Conservation (phyloP, 2,888 invertebrate genomes). For the Melanotus villosus region DNA sequence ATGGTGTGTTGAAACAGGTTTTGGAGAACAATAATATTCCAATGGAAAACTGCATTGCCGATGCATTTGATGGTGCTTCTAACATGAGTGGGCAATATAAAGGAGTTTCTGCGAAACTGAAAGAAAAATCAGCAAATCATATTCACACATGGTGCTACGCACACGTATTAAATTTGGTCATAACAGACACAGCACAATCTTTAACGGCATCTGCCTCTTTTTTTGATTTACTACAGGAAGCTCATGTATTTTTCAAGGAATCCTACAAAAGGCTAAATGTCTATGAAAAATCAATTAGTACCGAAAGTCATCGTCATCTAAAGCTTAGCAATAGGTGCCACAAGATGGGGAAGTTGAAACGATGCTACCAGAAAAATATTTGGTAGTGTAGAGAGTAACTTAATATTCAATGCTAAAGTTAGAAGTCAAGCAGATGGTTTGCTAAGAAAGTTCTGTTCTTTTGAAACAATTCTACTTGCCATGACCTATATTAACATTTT, state of each 20-base stretch:
- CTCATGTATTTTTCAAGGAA: background rate
- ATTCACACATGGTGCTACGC: background rate
- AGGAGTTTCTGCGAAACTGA: background rate
- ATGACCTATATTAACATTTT: slow-evolving; percentile 4
- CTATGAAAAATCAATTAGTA: background rate
- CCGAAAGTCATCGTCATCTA: slow-evolving; percentile 4
- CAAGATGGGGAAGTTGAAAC: slow-evolving; percentile 12
- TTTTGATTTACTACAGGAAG: background rate
- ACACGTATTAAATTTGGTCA: slow-evolving; percentile 2
- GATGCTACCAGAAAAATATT: slow-evolving; percentile 15
- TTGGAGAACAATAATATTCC: background rate
- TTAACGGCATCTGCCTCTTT: background rate
- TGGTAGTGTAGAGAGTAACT: background rate
- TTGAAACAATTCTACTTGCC: background rate
- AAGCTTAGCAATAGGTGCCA: slow-evolving; percentile 14
- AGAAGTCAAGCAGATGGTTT: background rate
- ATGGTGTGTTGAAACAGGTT: background rate
- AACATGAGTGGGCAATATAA: no score
- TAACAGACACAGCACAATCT: background rate
- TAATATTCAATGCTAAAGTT: slow-evolving; percentile 1
- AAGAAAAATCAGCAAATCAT: background rate
- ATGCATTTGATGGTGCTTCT: background rate
- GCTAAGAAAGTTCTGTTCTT: background rate
- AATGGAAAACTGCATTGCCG: background rate
- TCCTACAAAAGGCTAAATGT: background rate